A percentile compares a stretch with the other conserved stretches of the same genome.
Evolutionary conservation across 1,140 invertebrate genomes (phyloP).

Genomic region (Drosophila kepulauana): DNA sequence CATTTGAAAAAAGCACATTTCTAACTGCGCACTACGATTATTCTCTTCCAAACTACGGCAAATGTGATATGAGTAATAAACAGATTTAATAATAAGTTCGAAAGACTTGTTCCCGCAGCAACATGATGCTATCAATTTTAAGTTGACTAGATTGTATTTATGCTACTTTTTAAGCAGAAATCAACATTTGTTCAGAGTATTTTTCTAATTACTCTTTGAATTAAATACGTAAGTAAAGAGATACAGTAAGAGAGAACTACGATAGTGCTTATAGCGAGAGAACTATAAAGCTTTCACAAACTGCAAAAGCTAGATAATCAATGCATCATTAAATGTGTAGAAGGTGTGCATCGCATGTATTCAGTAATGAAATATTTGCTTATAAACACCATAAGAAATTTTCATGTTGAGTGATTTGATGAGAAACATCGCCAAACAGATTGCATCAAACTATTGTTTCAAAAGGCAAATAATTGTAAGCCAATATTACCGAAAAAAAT

Average conservation of each 20-base stretch:
- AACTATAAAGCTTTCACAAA: slow-evolving; percentile 25
- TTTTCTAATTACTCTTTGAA: not conserved
- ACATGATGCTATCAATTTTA: not conserved
- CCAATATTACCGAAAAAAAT: too few relatives aligned
- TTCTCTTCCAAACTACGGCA: not conserved
- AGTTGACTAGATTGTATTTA: not conserved
- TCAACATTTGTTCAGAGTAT: too few relatives aligned
- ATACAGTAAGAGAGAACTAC: not conserved
- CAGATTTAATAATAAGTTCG: not conserved
- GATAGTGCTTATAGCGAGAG: not conserved
- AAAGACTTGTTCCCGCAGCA: not conserved
- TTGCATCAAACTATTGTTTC: too few relatives aligned
- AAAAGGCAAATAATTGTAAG: too few relatives aligned
- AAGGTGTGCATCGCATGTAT: slow-evolving; percentile 6
- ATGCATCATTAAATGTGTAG: not conserved
- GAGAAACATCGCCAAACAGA: too few relatives aligned
- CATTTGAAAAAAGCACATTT: not conserved
- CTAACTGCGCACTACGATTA: not conserved
- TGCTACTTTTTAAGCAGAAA: too few relatives aligned
- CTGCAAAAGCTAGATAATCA: slow-evolving; percentile 23
- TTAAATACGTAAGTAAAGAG: not conserved
- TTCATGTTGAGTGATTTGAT: too few relatives aligned
- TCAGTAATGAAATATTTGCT: too few relatives aligned
- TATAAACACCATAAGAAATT: too few relatives aligned
- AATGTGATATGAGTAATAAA: not conserved